Evolutionary conservation across 92 coral and sea anemone species (phyloP), one percentile per base, ranked within the genome.

Genomic region (Siderastrea siderea): DNA sequence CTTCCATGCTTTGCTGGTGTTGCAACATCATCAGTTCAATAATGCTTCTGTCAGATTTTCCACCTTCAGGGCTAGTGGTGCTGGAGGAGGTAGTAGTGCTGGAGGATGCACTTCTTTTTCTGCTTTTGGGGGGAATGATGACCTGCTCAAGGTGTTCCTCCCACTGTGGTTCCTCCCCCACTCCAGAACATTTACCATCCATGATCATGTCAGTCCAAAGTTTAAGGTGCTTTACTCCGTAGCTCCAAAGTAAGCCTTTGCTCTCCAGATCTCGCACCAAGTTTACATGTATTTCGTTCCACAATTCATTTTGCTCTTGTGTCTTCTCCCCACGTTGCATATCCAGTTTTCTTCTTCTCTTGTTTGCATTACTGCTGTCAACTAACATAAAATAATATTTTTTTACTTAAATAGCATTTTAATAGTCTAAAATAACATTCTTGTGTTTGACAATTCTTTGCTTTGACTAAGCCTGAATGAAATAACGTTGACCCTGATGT

Each of bases 151-250:
- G 71, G 76, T 81, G 72, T 60, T 80, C 55, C 43, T 90, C 93
- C 93, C 93, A 89, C 13, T 89, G 68, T 16, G 95, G 93, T 62
- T 92, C 95, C 60, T 92, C 95, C 8, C 78, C 86, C 9, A 75
- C 78, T 50, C 89, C 95, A 19, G 71, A 55, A 16, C 68, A 47
- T 16, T 75, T 89, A 16, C 95, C 91, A 48, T 85, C 90, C 43
- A 92, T 14, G 53, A 89, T 92, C 62, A 52, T 47, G 60, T 92
- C 92, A 9, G 95, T 92, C 95, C 95, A 92, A 1, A 77, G 49
- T 70, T 88, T 92, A 0, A 92, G 70, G 72, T 92, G 93, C 59
- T 89, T 92, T 16, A 73, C 74, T 1, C 86, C 83, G 50, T 88
- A 92, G 19, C 93, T 67, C 84, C 90, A 79, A 43, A 77, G 14